Evolutionary conservation across 2,113 vertebrate species (phyloP).

Genomic region (Pelvicachromis taeniatus): DNA sequence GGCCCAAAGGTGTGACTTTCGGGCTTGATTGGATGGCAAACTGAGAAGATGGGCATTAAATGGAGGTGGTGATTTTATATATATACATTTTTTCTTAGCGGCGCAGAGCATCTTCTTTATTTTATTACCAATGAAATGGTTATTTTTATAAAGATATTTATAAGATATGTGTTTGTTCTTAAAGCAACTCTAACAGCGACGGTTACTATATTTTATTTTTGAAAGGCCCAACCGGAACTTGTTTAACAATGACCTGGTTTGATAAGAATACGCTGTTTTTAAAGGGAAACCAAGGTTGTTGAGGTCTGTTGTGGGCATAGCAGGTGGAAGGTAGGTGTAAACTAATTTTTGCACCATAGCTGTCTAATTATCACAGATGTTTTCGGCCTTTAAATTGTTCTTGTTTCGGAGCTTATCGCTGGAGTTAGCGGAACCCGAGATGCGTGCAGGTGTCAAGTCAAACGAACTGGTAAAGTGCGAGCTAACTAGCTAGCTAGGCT

Average conservation of each 20-base stretch:
- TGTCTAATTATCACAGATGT: accelerated
- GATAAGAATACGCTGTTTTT: constrained; percentile 49
- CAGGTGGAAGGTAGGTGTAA: constrained; percentile 53
- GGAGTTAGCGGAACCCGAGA: constrained; percentile 20
- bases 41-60: background rate
- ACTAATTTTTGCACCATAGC: background rate
- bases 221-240: constrained; percentile 30
- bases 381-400: background rate
- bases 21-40: background rate
- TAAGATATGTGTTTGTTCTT: background rate
- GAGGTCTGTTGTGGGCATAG: constrained; percentile 46
- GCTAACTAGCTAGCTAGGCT: constrained; percentile 38
- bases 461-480: constrained; percentile 36
- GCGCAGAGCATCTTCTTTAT: background rate
- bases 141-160: background rate
- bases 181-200: background rate
- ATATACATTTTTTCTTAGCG: background rate
- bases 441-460: constrained; percentile 29
- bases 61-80: background rate
- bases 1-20: background rate
- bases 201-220: constrained; percentile 21
- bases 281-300: constrained; percentile 74
- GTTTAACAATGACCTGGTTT: background rate
- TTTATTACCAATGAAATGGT: background rate
- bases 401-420: background rate